A percentile compares a stretch with the other conserved stretches of the same genome.
Conservation (phyloP, 2,797 vertebrate genomes). For the Phoxinus dragarum region DNA sequence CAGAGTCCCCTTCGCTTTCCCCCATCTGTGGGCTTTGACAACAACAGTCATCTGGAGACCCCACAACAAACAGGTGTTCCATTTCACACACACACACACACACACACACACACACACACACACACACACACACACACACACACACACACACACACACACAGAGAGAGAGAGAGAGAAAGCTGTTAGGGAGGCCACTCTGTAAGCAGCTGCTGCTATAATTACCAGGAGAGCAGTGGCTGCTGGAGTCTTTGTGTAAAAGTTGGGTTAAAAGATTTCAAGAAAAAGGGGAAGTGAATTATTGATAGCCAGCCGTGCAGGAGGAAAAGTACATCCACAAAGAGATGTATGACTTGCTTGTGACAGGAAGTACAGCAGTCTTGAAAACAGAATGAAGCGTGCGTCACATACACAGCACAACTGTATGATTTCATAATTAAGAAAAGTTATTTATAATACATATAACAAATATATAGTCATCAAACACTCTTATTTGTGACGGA, state of each 20-base stretch:
- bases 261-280: slow-evolving; percentile 57
- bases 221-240: slow-evolving; percentile 68
- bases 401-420: slow-evolving; percentile 7
- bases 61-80: slow-evolving; percentile 92
- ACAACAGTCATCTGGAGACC: slow-evolving; percentile 89
- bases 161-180: slow-evolving; percentile 76
- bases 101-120: slow-evolving; percentile 81
- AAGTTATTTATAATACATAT: not conserved
- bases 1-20: slow-evolving; percentile 83
- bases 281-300: slow-evolving; percentile 60
- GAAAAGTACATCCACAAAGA: slow-evolving; percentile 63
- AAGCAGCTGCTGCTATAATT: slow-evolving; percentile 90
- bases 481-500: not conserved
- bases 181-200: slow-evolving; percentile 83
- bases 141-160: slow-evolving; percentile 74
- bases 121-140: slow-evolving; percentile 80
- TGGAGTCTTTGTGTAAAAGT: slow-evolving; percentile 63
- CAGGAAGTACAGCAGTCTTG: not conserved
- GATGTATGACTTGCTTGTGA: slow-evolving; percentile 53
- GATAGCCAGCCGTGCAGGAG: slow-evolving; percentile 51
- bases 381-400: slow-evolving; percentile 15
- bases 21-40: slow-evolving; percentile 87
- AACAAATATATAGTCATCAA: not conserved
- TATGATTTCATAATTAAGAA: not conserved
- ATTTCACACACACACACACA: slow-evolving; percentile 82